phyloP scores from a whole-genome alignment of 1,140 invertebrate genomes.

The Colletes gigas region DNA sequence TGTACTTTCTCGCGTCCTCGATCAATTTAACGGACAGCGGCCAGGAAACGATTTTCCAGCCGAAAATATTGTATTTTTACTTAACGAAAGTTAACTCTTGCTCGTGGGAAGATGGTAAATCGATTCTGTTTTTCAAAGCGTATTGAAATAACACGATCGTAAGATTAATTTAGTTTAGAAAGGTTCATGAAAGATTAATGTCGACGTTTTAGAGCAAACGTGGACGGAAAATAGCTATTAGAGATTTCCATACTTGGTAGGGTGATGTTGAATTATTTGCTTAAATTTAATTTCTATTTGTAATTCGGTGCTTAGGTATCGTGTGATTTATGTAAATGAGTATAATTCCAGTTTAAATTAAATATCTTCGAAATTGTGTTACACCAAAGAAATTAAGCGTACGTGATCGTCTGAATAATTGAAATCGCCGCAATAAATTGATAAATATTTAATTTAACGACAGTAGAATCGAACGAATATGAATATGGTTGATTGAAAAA shows the following conservation, averaged over 20 bases:
- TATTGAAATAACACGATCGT: too few relatives aligned
- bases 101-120: neutral
- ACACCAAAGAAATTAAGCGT: slow-evolving; percentile 2
- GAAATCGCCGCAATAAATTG: neutral
- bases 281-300: too few relatives aligned
- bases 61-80: slow-evolving; percentile 3
- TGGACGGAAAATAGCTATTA: too few relatives aligned
- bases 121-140: too few relatives aligned
- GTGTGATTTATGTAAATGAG: neutral
- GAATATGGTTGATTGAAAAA: too few relatives aligned
- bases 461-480: neutral
- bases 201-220: too few relatives aligned
- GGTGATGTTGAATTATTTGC: too few relatives aligned
- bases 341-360: slow-evolving; percentile 2
- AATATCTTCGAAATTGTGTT: neutral
- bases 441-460: neutral
- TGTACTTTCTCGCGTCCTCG: slow-evolving; percentile 19
- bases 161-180: too few relatives aligned
- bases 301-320: too few relatives aligned
- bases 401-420: neutral
- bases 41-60: neutral
- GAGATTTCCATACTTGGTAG: too few relatives aligned
- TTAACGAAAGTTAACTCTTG: neutral
- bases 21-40: slow-evolving; percentile 32
- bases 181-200: too few relatives aligned